These are phyloP conservation scores for Hybos culiciformis DNA, from an alignment of 2,888 invertebrate genomes.

Conservation along the genomic window DNA sequence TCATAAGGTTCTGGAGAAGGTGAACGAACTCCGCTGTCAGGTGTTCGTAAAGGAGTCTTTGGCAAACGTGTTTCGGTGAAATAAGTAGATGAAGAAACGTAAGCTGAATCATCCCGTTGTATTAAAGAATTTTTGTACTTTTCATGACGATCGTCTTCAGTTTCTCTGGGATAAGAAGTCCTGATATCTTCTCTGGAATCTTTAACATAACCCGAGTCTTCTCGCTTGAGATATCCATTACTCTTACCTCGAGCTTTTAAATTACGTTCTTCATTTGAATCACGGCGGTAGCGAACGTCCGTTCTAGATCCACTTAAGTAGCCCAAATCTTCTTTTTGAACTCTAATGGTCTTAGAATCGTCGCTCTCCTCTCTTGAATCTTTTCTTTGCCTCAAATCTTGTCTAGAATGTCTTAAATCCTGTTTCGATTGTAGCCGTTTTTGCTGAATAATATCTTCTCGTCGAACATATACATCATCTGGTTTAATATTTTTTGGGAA, in stretches of 20 bases:
- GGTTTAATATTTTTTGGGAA: constrained; percentile 10
- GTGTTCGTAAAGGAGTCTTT: constrained; percentile 29
- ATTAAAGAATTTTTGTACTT: constrained; percentile 38
- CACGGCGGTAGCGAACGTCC: constrained; percentile 22
- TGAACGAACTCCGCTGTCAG: constrained; percentile 17
- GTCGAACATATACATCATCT: constrained; percentile 29
- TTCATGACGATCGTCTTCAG: constrained; percentile 30
- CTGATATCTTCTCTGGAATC: constrained; percentile 22
- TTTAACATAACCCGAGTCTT: constrained; percentile 23
- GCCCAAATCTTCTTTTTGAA: constrained; percentile 24
- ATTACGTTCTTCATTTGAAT: constrained; percentile 19
- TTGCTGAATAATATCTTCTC: constrained; percentile 32
- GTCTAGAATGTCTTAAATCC: constrained; percentile 28
- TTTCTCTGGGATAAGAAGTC: constrained; percentile 39
- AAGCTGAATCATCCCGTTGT: constrained; percentile 43
- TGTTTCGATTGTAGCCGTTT: constrained; percentile 31
- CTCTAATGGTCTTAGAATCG: constrained; percentile 26
- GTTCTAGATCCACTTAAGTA: constrained; percentile 25
- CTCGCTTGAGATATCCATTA: constrained; percentile 19
- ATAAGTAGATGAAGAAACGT: constrained; percentile 43
- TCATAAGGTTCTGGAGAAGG: constrained; percentile 16
- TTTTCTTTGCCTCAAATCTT: constrained; percentile 25
- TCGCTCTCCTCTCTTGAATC: constrained; percentile 30
- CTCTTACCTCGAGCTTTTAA: constrained; percentile 15
- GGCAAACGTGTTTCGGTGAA: constrained; percentile 42